These are phyloP conservation scores for Zelostemma sp. DNA, from an alignment of 1,140 invertebrate genomes.

Conservation along the genomic window DNA sequence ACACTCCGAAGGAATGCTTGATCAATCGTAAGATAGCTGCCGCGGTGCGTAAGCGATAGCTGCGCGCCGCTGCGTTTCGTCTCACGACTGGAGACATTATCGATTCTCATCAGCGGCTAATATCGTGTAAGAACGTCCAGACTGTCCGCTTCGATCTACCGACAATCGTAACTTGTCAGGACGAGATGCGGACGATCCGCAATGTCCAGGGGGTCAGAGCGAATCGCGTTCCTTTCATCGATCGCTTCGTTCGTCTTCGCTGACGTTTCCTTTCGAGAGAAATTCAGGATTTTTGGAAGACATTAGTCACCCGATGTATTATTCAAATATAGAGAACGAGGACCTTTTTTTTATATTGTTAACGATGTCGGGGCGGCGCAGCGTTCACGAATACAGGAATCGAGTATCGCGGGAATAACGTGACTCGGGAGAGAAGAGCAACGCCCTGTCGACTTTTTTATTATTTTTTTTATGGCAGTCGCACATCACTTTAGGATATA, in stretches of 20 bases:
- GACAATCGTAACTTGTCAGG: constrained; percentile 42
- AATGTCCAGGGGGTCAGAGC: constrained; percentile 37
- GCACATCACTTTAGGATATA: constrained; percentile 48
- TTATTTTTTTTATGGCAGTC: constrained; percentile 33
- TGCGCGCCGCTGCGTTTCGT: too few relatives aligned
- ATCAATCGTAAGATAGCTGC: constrained; percentile 55
- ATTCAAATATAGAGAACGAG: too few relatives aligned
- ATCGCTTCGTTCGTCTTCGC: not conserved
- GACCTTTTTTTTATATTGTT: too few relatives aligned
- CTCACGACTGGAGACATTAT: constrained; percentile 64
- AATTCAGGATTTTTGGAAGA: too few relatives aligned
- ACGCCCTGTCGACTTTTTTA: constrained; percentile 48
- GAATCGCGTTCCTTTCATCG: constrained; percentile 42
- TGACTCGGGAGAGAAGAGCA: constrained; percentile 49
- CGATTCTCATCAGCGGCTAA: constrained; percentile 63
- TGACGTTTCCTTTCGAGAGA: constrained; percentile 34
- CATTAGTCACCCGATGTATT: too few relatives aligned
- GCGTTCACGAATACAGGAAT: too few relatives aligned
- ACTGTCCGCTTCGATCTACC: constrained; percentile 54
- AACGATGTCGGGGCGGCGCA: too few relatives aligned
- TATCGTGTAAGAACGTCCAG: constrained; percentile 64
- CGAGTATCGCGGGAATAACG: too few relatives aligned
- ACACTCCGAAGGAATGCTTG: constrained; percentile 20
- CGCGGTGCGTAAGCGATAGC: too few relatives aligned
- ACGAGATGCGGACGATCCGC: constrained; percentile 39